Evolutionary conservation across 2,888 invertebrate species (phyloP).

Genomic region (Bembecia ichneumoniformis): DNA sequence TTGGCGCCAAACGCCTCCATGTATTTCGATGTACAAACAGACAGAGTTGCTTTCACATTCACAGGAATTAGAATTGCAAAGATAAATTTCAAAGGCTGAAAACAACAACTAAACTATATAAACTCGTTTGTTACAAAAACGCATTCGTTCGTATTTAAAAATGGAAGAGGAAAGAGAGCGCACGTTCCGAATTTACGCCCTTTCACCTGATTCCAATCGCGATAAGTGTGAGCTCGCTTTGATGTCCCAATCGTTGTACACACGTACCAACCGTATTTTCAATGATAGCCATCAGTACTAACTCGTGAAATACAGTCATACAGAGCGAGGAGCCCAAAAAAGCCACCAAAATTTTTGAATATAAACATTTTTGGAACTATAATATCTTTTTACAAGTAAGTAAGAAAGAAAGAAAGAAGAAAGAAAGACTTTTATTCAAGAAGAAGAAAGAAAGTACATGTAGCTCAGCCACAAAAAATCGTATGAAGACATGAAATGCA

Average conservation of each 20-base stretch:
- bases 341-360: not conserved
- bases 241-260: slow-evolving; percentile 16
- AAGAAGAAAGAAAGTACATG: too few species aligned
- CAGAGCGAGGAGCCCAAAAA: too few species aligned
- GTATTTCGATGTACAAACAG: too few species aligned
- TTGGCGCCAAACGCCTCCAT: too few species aligned
- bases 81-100: too few species aligned
- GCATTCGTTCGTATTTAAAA: slow-evolving; percentile 22
- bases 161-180: slow-evolving; percentile 9
- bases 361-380: not conserved
- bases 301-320: not conserved
- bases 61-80: too few species aligned
- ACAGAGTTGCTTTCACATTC: too few species aligned
- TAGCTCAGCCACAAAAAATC: too few species aligned
- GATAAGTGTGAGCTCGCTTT: slow-evolving; percentile 18
- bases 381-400: not conserved
- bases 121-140: not conserved
- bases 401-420: too few species aligned
- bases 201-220: slow-evolving; percentile 30
- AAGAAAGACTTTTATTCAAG: too few species aligned
- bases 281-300: slow-evolving; percentile 7
- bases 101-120: too few species aligned
- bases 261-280: slow-evolving; percentile 17
- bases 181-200: slow-evolving; percentile 35
- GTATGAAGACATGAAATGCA: too few species aligned